Percentiles rank a stretch among this genome's conserved stretches.
These are phyloP conservation scores for Heliconius himera DNA, from an alignment of 1,140 invertebrate genomes.

Conservation along the genomic window DNA sequence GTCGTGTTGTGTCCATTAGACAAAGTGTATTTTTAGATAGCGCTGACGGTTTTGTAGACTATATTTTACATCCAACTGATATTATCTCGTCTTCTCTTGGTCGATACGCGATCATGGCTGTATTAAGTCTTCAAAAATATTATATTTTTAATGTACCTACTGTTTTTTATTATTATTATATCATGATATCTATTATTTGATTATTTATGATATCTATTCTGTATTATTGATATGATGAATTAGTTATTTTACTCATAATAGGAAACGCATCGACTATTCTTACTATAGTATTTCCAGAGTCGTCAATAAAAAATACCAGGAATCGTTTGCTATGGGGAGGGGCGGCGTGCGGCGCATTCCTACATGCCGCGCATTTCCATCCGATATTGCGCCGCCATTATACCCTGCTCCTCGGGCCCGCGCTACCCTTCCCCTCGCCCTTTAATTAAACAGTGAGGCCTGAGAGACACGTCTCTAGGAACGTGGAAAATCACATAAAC, in stretches of 20 bases:
- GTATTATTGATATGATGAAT: not conserved
- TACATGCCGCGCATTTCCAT: constrained; percentile 81
- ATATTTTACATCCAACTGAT: constrained; percentile 58
- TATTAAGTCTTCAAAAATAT: not conserved
- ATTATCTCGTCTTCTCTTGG: constrained; percentile 37
- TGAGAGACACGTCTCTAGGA: constrained; percentile 74
- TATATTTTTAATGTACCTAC: too few relatives aligned
- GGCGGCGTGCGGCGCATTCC: constrained; percentile 80
- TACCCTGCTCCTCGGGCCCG: constrained; percentile 68
- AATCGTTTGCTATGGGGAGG: constrained; percentile 77
- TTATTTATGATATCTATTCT: too few relatives aligned
- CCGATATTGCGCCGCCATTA: constrained; percentile 81
- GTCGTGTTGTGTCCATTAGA: constrained; percentile 74
- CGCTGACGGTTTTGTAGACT: constrained; percentile 58
- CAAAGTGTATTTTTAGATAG: constrained; percentile 74
- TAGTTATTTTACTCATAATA: constrained; percentile 38
- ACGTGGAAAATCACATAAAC: constrained; percentile 77
- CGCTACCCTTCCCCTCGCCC: constrained; percentile 65
- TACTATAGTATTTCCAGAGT: constrained; percentile 72
- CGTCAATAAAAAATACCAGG: constrained; percentile 81
- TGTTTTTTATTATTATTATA: too few relatives aligned
- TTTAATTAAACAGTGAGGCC: constrained; percentile 81
- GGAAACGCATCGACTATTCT: constrained; percentile 59
- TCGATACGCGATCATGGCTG: not conserved
- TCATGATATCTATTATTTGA: too few relatives aligned